A percentile compares a stretch with the other conserved stretches of the same genome.
Conservation (phyloP, 2,888 invertebrate genomes). For the Galerucella pusilla region DNA sequence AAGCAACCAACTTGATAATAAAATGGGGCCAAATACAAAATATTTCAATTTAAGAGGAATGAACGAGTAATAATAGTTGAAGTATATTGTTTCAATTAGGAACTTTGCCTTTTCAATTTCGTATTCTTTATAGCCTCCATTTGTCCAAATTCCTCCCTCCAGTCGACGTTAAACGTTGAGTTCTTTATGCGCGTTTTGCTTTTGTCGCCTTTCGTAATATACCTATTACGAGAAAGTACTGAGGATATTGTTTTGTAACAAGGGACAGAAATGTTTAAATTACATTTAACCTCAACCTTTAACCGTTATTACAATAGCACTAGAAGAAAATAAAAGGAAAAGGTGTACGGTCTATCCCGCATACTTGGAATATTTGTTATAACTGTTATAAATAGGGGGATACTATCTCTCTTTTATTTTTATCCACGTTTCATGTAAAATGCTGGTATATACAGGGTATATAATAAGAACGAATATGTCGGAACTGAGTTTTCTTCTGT, state of each 20-base stretch:
- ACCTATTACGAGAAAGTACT: conserved; percentile 25
- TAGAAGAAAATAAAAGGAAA: conserved; percentile 17
- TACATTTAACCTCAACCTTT: conserved; percentile 28
- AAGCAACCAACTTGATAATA: too few relatives aligned
- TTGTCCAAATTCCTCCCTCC: conserved; percentile 23
- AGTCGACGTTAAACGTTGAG: background rate
- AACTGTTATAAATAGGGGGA: conserved; percentile 17
- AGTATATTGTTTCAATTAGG: background rate
- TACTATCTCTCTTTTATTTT: background rate
- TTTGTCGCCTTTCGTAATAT: conserved; percentile 24
- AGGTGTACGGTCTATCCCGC: conserved; percentile 21
- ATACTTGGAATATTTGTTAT: conserved; percentile 36
- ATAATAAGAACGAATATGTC: background rate
- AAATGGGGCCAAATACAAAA: too few relatives aligned
- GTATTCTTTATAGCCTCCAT: conserved; percentile 18
- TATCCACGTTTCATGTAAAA: background rate
- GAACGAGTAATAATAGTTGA: too few relatives aligned
- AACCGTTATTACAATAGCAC: conserved; percentile 23
- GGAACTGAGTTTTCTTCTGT: background rate
- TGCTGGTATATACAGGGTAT: background rate
- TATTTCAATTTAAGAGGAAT: too few relatives aligned
- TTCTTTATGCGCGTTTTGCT: conserved; percentile 25
- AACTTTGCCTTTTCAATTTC: background rate
- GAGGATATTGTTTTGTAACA: conserved; percentile 33
- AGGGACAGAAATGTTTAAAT: conserved; percentile 27